These are phyloP conservation scores for Cyphomyrmex costatus DNA, from an alignment of 1,140 invertebrate genomes.

Conservation along the genomic window DNA sequence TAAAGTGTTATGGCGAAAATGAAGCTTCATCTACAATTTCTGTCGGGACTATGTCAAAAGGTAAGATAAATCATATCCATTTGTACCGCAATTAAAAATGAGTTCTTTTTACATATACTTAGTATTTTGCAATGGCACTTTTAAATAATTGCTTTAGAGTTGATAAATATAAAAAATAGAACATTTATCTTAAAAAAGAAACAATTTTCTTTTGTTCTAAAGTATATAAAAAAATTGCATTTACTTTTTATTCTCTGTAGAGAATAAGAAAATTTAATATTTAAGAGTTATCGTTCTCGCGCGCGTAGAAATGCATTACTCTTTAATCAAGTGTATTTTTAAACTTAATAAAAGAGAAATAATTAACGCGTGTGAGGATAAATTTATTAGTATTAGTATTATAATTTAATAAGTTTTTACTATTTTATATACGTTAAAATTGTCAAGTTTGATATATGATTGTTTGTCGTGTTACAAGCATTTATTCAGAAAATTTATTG, in stretches of 20 bases:
- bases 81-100: background rate
- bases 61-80: constrained; percentile 69
- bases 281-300: background rate
- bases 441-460: background rate
- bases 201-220: background rate
- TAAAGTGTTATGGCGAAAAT: constrained; percentile 85
- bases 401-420: background rate
- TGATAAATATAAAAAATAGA: background rate
- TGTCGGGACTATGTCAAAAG: constrained; percentile 64
- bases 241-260: background rate
- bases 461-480: background rate
- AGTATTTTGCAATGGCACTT: background rate
- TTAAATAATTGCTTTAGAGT: background rate
- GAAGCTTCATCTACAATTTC: constrained; percentile 59
- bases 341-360: background rate
- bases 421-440: background rate
- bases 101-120: background rate
- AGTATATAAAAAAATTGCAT: background rate
- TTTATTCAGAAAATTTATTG: too few species aligned
- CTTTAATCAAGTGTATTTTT: background rate
- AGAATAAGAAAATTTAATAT: constrained; percentile 16
- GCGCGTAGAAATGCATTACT: background rate
- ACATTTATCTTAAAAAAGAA: background rate
- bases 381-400: background rate
- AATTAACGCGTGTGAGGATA: background rate